A percentile compares a stretch with the other conserved stretches of the same genome.
phyloP scores from a whole-genome alignment of 1,140 invertebrate genomes.

The Panonychus citri region DNA sequence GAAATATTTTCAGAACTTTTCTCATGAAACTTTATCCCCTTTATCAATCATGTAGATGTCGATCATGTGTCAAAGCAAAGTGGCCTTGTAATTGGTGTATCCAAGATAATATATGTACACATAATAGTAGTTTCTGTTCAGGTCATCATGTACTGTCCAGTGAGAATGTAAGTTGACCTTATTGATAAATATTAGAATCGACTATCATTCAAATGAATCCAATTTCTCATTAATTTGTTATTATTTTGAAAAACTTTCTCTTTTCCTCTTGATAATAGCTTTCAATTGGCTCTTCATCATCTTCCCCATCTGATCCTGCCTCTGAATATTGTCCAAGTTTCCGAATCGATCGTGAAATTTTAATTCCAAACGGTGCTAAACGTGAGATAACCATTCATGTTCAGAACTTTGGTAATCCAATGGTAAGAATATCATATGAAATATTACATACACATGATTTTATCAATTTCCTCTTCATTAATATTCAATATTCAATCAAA shows the following conservation, averaged over 20 bases:
- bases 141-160: neutral
- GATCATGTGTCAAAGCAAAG: slow-evolving; percentile 56
- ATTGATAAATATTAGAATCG: neutral
- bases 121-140: slow-evolving; percentile 33
- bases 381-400: slow-evolving; percentile 68
- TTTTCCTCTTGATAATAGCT: neutral
- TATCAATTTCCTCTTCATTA: too few species aligned
- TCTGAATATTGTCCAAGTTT: slow-evolving; percentile 16
- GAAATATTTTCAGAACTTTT: neutral
- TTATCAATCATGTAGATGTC: slow-evolving; percentile 28
- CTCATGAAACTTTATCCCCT: too few species aligned
- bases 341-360: slow-evolving; percentile 30
- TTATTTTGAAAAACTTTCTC: neutral
- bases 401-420: slow-evolving; percentile 47
- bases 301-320: neutral
- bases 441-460: too few species aligned
- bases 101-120: slow-evolving; percentile 76
- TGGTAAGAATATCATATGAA: slow-evolving; percentile 22
- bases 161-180: neutral
- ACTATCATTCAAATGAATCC: neutral
- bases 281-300: neutral
- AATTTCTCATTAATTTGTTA: neutral
- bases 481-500: too few species aligned
- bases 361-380: slow-evolving; percentile 62
- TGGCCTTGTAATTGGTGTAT: slow-evolving; percentile 93